Evolutionary conservation across 2,888 invertebrate species (phyloP).

Genomic region (Leucania comma): DNA sequence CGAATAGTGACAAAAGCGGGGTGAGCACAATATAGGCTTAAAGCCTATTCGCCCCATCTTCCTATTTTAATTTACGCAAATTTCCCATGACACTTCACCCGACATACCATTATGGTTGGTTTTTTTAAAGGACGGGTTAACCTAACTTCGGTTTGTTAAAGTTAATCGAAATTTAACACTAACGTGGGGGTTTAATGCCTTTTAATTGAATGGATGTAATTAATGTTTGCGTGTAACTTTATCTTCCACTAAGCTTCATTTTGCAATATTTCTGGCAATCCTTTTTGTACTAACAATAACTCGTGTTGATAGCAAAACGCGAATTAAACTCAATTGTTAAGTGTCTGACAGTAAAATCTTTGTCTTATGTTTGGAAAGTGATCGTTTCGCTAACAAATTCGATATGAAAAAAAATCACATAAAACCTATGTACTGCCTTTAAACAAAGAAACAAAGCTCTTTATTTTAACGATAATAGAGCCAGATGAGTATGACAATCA

Average conservation of each 20-base stretch:
- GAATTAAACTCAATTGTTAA: neutral
- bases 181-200: neutral
- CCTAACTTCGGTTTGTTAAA: slow-evolving; percentile 42
- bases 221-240: neutral
- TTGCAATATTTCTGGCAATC: neutral
- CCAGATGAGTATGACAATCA: neutral
- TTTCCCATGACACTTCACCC: slow-evolving; percentile 91
- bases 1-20: slow-evolving; percentile 82
- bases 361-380: too few species aligned
- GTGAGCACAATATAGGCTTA: slow-evolving; percentile 82
- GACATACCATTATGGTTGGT: slow-evolving; percentile 79
- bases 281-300: neutral
- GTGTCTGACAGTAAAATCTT: too few species aligned
- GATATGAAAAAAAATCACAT: too few species aligned
- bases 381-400: too few species aligned
- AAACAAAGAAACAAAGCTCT: neutral
- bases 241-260: neutral
- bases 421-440: too few species aligned
- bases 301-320: neutral
- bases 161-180: slow-evolving; percentile 47
- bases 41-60: slow-evolving; percentile 89
- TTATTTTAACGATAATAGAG: neutral
- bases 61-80: slow-evolving; percentile 91
- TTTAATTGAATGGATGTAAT: neutral
- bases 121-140: slow-evolving; percentile 67